Conservation (phyloP, 1,140 invertebrate genomes). For the Drosophila ogumai region DNA sequence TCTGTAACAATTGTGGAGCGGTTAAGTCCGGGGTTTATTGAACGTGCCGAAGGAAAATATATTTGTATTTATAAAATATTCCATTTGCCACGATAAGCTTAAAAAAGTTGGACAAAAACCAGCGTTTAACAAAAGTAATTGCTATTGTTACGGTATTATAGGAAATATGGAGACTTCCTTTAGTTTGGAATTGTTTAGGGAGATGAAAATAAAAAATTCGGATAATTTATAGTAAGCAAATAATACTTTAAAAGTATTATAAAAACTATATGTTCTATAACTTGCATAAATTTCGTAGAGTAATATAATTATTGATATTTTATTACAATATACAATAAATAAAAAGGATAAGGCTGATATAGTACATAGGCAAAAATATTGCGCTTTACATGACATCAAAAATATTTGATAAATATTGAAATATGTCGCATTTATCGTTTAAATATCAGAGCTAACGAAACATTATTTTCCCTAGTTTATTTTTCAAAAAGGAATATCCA, state of each 20-base stretch:
- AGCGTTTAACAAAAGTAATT: slow-evolving; percentile 4
- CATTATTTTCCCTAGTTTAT: too few species aligned
- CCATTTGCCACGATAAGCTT: slow-evolving; percentile 4
- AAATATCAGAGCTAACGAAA: too few species aligned
- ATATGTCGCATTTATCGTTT: too few species aligned
- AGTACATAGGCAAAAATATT: too few species aligned
- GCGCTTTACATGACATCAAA: too few species aligned
- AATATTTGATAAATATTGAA: too few species aligned
- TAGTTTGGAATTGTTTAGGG: too few species aligned
- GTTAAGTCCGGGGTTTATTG: slow-evolving; percentile 25
- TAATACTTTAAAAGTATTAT: neutral
- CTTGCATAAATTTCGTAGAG: too few species aligned
- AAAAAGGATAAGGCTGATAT: neutral
- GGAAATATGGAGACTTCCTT: neutral
- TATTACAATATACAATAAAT: neutral
- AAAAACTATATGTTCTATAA: neutral
- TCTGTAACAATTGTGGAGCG: slow-evolving; percentile 36
- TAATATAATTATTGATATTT: too few species aligned
- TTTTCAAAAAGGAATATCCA: too few species aligned
- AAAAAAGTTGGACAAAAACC: slow-evolving; percentile 2
- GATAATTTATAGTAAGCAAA: too few species aligned
- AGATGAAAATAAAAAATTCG: neutral
- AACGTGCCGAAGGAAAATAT: slow-evolving; percentile 16
- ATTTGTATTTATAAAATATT: neutral
- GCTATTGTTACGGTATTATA: slow-evolving; percentile 1